Evolutionary conservation across 1,140 invertebrate species (phyloP).

Genomic region (Grapholita molesta): DNA sequence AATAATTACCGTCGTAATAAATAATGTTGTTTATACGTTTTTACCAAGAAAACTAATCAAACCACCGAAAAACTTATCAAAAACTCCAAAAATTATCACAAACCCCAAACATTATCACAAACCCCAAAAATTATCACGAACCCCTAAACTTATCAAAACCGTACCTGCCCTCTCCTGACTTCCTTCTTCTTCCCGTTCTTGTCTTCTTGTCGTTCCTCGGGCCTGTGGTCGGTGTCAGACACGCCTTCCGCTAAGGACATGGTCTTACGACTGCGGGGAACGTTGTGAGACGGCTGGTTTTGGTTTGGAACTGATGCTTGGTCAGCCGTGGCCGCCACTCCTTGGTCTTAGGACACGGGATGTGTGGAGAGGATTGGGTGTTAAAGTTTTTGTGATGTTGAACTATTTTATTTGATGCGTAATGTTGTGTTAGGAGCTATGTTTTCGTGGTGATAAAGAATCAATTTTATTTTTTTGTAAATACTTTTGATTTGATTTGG

Average conservation of each 20-base stretch:
- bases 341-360: conserved; percentile 30
- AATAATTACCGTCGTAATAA: too few species aligned
- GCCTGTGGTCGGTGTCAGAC: conserved; percentile 60
- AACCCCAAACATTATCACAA: neutral
- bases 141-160: neutral
- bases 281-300: conserved; percentile 39
- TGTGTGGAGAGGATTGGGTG: conserved; percentile 36
- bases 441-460: too few species aligned
- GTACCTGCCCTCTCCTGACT: conserved; percentile 42
- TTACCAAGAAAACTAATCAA: too few species aligned
- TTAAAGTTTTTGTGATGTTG: too few species aligned
- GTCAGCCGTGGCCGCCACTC: conserved; percentile 53
- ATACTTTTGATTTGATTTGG: too few species aligned
- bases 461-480: too few species aligned
- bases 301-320: conserved; percentile 40
- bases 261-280: conserved; percentile 48
- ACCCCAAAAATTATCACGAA: conserved; percentile 24
- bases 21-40: too few species aligned
- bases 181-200: conserved; percentile 40
- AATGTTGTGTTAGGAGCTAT: too few species aligned
- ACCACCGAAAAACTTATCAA: neutral
- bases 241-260: conserved; percentile 70
- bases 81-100: neutral
- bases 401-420: too few species aligned
- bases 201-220: conserved; percentile 32